A percentile compares a stretch with the other conserved stretches of the same genome.
Conservation (phyloP, 2,888 invertebrate genomes). For the Hypolimnas misippus region DNA sequence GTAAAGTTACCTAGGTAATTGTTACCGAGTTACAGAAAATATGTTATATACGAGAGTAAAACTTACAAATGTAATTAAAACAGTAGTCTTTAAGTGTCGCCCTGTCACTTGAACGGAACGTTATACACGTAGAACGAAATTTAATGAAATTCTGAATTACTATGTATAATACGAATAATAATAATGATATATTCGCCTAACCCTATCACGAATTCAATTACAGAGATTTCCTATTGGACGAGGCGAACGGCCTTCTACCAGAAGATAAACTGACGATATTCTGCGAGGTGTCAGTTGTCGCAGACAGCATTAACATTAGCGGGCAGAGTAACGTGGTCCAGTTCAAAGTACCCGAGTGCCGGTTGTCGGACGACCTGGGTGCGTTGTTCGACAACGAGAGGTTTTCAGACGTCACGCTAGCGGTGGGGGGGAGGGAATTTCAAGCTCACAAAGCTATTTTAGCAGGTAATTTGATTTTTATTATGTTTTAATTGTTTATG, state of each 20-base stretch:
- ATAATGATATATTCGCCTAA: background rate
- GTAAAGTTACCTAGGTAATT: too few species aligned
- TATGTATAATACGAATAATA: too few species aligned
- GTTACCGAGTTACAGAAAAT: too few species aligned
- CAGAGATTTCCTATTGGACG: slow-evolving; percentile 98
- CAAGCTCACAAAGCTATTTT: slow-evolving; percentile 99
- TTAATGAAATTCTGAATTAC: too few species aligned
- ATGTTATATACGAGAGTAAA: too few species aligned
- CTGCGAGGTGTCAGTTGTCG: slow-evolving; percentile 98
- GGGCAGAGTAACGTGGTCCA: slow-evolving; percentile 99
- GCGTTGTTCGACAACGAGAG: slow-evolving; percentile 98
- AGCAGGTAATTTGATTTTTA: slow-evolving; percentile 86
- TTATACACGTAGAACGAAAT: too few species aligned
- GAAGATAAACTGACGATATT: slow-evolving; percentile 99
- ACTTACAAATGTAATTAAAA: too few species aligned
- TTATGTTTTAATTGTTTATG: background rate
- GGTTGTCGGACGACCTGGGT: slow-evolving; percentile 96
- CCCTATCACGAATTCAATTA: slow-evolving; percentile 46
- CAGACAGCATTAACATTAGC: slow-evolving; percentile 99
- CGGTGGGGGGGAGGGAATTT: slow-evolving; percentile 94
- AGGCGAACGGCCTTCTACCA: slow-evolving; percentile 98
- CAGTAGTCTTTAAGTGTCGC: too few species aligned
- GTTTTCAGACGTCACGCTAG: slow-evolving; percentile 98
- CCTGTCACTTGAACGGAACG: too few species aligned
- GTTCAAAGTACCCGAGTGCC: slow-evolving; percentile 98